Evolutionary conservation across 2,888 invertebrate genomes (phyloP).

Genomic region (Apamea crenata): DNA sequence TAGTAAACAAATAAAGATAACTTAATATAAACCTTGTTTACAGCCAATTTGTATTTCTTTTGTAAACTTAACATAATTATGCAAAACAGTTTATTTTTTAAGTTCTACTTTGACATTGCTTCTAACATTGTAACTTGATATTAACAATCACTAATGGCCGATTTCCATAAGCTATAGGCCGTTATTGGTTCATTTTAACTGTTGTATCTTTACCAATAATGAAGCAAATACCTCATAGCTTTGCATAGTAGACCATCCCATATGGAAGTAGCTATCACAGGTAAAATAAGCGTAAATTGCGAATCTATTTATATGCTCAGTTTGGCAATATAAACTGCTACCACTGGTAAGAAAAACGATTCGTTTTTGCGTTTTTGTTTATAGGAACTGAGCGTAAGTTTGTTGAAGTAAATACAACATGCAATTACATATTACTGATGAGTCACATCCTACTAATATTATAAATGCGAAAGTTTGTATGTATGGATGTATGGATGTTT

Average conservation of each 20-base stretch:
- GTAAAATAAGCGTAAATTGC: background rate
- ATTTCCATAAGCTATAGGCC: background rate
- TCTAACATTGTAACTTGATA: background rate
- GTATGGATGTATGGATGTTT: no score
- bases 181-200: no score
- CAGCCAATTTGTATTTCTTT: slow-evolving; percentile 9
- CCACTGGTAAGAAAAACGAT: background rate
- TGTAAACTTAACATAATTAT: slow-evolving; percentile 7
- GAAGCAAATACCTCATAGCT: no score
- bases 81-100: background rate
- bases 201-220: no score
- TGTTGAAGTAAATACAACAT: slow-evolving; percentile 6
- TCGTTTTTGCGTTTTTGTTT: background rate
- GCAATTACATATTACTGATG: slow-evolving; percentile 11
- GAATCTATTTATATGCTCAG: background rate
- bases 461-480: no score
- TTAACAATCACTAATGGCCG: background rate
- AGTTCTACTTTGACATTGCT: slow-evolving; percentile 13
- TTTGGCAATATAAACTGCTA: background rate
- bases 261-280: background rate
- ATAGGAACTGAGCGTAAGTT: background rate
- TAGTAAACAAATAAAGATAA: slow-evolving; percentile 40
- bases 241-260: no score
- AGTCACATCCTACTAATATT: no score
- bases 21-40: background rate